phyloP scores from a whole-genome alignment of 2,797 vertebrate genomes.

The Trematomus bernacchii region DNA sequence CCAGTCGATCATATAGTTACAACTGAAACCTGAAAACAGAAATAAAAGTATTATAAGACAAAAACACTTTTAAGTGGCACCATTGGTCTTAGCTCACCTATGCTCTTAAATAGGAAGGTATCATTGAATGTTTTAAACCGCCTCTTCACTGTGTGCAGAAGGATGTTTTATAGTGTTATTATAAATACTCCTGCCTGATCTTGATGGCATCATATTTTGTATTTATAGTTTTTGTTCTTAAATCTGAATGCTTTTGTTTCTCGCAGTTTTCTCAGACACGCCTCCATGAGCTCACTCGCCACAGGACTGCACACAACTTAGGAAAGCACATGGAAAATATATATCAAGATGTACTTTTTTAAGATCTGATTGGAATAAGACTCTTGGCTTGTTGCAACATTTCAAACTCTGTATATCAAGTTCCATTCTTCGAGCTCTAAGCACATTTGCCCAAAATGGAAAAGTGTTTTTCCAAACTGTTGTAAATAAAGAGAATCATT shows the following conservation, averaged over 20 bases:
- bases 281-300: slow-evolving; percentile 67
- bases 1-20: too few species aligned
- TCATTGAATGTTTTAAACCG: neutral
- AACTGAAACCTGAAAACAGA: neutral
- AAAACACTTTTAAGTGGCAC: neutral
- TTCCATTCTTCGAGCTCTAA: neutral
- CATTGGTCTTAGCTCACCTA: neutral
- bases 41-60: neutral
- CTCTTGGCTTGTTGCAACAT: slow-evolving; percentile 59
- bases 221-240: slow-evolving; percentile 54
- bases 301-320: slow-evolving; percentile 36
- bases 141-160: slow-evolving; percentile 6
- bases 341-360: slow-evolving; percentile 52
- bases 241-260: slow-evolving; percentile 22
- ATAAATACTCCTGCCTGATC: slow-evolving; percentile 44
- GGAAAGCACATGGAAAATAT: slow-evolving; percentile 63
- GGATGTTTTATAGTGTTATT: slow-evolving; percentile 13
- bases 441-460: slow-evolving; percentile 22
- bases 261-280: slow-evolving; percentile 48
- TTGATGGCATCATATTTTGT: slow-evolving; percentile 51
- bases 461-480: slow-evolving; percentile 18
- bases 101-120: neutral
- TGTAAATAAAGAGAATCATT: slow-evolving; percentile 1
- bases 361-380: slow-evolving; percentile 47
- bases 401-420: slow-evolving; percentile 1